These are phyloP conservation scores for Morpho achilles DNA, from an alignment of 2,888 invertebrate species.

Conservation along the genomic window DNA sequence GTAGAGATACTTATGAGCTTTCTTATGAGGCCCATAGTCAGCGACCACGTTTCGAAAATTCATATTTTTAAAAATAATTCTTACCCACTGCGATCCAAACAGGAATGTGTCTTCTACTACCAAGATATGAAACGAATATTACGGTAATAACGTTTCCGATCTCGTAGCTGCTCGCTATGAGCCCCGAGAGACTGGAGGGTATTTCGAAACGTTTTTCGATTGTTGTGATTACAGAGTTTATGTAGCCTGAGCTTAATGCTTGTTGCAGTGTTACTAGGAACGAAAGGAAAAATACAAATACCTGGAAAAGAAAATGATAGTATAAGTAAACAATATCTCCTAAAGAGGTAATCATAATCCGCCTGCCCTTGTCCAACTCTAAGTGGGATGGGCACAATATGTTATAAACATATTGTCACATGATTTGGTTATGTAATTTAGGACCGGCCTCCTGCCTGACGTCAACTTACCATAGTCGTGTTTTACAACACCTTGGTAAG, in stretches of 20 bases:
- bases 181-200: constrained; percentile 94
- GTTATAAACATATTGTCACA: too few species aligned
- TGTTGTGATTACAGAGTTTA: constrained; percentile 97
- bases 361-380: too few species aligned
- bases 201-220: constrained; percentile 97
- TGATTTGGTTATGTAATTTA: too few species aligned
- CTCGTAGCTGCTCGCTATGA: constrained; percentile 96
- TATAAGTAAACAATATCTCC: neutral
- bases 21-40: too few species aligned
- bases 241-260: constrained; percentile 93
- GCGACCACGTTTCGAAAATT: too few species aligned
- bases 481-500: too few species aligned
- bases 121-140: constrained; percentile 96
- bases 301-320: constrained; percentile 71
- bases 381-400: too few species aligned
- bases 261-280: constrained; percentile 94
- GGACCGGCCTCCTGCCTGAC: too few species aligned
- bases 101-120: constrained; percentile 94
- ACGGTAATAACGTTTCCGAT: constrained; percentile 97
- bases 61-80: constrained; percentile 29
- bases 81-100: constrained; percentile 96
- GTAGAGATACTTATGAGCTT: too few species aligned
- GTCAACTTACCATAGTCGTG: too few species aligned
- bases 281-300: constrained; percentile 93
- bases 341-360: neutral